Evolutionary conservation across 2,113 vertebrate species (phyloP).

Genomic region (Anguilla rostrata): DNA sequence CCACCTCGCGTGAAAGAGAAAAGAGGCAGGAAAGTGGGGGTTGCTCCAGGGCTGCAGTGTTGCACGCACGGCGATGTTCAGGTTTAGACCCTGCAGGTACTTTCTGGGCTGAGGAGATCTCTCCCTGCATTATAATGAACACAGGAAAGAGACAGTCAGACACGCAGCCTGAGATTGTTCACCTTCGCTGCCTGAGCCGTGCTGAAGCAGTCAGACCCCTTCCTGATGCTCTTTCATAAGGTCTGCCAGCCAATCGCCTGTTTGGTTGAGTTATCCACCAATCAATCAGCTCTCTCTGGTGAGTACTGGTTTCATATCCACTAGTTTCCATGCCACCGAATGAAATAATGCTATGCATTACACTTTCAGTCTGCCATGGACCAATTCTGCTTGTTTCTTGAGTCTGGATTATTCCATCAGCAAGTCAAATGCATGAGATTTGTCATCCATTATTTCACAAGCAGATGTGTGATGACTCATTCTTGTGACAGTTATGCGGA

Average conservation of each 20-base stretch:
- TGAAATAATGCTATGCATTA: background rate
- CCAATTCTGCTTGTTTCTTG: background rate
- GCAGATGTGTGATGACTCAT: background rate
- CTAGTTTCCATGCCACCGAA: background rate
- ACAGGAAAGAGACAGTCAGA: background rate
- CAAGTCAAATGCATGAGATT: background rate
- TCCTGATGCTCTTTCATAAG: background rate
- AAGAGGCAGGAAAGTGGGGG: background rate
- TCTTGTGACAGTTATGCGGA: background rate
- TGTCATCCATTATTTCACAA: background rate
- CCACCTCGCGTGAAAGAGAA: background rate
- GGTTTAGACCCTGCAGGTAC: background rate
- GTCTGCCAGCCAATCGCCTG: background rate
- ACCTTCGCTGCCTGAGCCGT: background rate
- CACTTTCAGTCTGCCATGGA: background rate
- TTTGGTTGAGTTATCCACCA: background rate
- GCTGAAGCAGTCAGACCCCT: background rate
- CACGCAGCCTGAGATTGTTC: background rate
- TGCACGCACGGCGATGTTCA: conserved; percentile 2
- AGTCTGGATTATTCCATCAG: background rate
- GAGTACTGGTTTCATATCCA: background rate
- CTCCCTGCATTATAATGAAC: background rate
- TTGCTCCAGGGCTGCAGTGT: background rate
- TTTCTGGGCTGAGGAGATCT: background rate
- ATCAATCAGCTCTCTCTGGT: background rate